Base-by-base conservation (phyloP, 2,113 vertebrate species). In the Alligator mississippiensis region DNA sequence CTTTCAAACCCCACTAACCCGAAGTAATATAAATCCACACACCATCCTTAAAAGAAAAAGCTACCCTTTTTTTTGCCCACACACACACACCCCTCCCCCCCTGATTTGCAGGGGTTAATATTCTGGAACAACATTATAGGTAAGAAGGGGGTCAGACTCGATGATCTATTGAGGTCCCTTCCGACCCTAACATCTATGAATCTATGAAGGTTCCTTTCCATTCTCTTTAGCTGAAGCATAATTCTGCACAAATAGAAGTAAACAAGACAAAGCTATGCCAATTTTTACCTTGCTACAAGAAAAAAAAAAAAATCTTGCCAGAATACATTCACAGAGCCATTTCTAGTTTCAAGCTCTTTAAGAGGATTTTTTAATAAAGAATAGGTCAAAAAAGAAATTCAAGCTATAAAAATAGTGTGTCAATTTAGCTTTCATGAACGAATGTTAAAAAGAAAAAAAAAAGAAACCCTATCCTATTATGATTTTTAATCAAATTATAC, bases 401-500 rank as follows among this genome's bases (percentile, higher is more conserved):
- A 28, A 18, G 58, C 70, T 58, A 54, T 80, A 86, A 91, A 84
- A 97, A 95, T 27, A 5, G 1, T 77, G 47, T 93, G 76, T 74
- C 82, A 92, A 86, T 93, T 95, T 84, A 95, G 92, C 90, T 95
- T 97, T 80, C 86, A 95, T 76, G 92, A 95, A 76, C 57, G 81
- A 94, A 94, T 87, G 82, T 88, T 93, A 80, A 88, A 93, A 90
- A 66, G 61, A 80, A 80, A 16, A 34, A 16, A 34, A 64, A 97
- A 92, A 94, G 95, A 95, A 96, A 96, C 89, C 78, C 93, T 80
- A 77, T 82, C 85, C 91, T 83, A 85, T n/a, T 83, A 95, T 77
- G 94, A 94, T 96, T 97, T 89, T 89, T 94, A 97, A 96, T 95
- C 97, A 96, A 96, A 93, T 97, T 97, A 94, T 90, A 96, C 82